A percentile compares a stretch with the other conserved stretches of the same genome.
phyloP scores from a whole-genome alignment of 2,888 invertebrate species.

The Drosophila testacea region DNA sequence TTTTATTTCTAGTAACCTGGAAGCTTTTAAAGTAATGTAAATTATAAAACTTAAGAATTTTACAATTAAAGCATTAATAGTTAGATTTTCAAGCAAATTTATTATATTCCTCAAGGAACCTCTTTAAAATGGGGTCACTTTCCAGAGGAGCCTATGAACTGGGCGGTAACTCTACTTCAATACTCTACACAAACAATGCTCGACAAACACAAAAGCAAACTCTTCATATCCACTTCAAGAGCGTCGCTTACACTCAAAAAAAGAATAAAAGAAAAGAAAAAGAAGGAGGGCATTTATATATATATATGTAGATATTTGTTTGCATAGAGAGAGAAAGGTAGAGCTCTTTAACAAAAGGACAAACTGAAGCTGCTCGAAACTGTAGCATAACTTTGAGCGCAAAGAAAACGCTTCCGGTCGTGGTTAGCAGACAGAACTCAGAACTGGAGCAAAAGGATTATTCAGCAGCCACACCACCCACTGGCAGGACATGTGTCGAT shows the following conservation, averaged over 20 bases:
- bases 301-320: slow-evolving; percentile 2
- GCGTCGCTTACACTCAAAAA: slow-evolving; percentile 37
- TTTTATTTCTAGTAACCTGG: too few relatives aligned
- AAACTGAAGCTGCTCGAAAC: slow-evolving; percentile 46
- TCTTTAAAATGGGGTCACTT: slow-evolving; percentile 36
- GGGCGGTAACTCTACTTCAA: slow-evolving; percentile 16
- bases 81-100: background rate
- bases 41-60: too few relatives aligned
- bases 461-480: slow-evolving; percentile 13
- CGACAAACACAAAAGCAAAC: slow-evolving; percentile 49
- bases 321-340: background rate
- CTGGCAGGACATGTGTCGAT: slow-evolving; percentile 61
- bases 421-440: slow-evolving; percentile 43
- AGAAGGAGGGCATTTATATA: slow-evolving; percentile 10
- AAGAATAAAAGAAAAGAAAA: slow-evolving; percentile 12
- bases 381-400: slow-evolving; percentile 69
- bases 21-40: too few relatives aligned
- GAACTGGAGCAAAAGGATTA: slow-evolving; percentile 65
- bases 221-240: slow-evolving; percentile 55
- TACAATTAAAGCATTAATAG: too few relatives aligned
- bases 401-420: slow-evolving; percentile 78
- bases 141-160: slow-evolving; percentile 12
- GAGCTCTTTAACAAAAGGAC: slow-evolving; percentile 41
- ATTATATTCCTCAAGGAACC: background rate
- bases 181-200: slow-evolving; percentile 49